phyloP scores from a whole-genome alignment of 1,140 invertebrate species.

The Cydia strobilella region DNA sequence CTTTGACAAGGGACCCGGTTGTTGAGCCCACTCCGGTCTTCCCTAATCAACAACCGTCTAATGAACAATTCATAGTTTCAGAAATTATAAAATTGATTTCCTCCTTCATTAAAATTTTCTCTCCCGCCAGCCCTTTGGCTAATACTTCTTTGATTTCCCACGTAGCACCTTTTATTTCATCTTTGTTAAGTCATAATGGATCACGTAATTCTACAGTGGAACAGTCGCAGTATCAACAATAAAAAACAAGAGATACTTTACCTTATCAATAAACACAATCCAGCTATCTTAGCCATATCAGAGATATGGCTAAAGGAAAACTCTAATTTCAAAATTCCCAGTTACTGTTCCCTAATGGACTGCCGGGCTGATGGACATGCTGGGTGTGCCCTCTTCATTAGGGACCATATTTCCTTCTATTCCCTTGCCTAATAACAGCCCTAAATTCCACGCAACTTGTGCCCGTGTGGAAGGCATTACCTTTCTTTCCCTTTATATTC shows the following conservation, averaged over 20 bases:
- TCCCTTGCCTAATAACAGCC: neutral
- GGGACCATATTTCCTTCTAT: neutral
- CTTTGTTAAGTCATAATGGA: neutral
- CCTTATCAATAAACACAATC: constrained; percentile 13
- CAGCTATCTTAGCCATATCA: neutral
- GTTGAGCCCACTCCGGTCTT: neutral
- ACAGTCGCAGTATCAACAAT: neutral
- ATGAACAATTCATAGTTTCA: neutral
- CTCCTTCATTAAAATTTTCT: neutral
- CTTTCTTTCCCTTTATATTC: neutral
- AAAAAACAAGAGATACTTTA: neutral
- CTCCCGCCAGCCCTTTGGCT: neutral
- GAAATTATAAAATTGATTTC: neutral
- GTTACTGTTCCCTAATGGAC: neutral
- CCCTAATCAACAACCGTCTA: neutral
- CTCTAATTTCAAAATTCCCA: neutral
- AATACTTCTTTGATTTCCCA: neutral
- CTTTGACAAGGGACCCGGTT: neutral
- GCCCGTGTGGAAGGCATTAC: neutral
- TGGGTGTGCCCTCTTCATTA: neutral
- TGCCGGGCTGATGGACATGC: neutral
- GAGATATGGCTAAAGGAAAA: neutral
- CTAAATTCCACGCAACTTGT: neutral
- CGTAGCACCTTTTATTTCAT: constrained; percentile 7
- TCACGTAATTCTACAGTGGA: neutral